Conservation (phyloP, 2,888 invertebrate species). For the Drosophila anomalata region DNA sequence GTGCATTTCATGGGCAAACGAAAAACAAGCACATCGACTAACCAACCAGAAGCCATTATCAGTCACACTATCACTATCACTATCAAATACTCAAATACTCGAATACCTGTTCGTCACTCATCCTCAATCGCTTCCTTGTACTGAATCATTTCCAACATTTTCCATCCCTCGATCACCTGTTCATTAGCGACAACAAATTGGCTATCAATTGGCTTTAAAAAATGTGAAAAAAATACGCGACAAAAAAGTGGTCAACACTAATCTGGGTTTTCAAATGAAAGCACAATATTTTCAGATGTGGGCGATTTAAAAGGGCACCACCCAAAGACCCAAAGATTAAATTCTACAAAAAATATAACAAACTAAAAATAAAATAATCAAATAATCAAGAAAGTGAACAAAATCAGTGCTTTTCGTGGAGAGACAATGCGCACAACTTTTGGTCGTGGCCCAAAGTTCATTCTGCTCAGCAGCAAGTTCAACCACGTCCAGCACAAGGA, state of each 20-base stretch:
- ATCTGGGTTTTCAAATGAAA: slow-evolving; percentile 45
- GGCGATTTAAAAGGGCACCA: slow-evolving; percentile 14
- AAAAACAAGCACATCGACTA: slow-evolving; percentile 25
- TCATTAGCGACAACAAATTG: slow-evolving; percentile 27
- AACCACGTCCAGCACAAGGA: slow-evolving; percentile 65
- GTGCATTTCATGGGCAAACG: slow-evolving; percentile 30
- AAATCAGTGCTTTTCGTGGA: slow-evolving; percentile 13
- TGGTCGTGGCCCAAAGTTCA: slow-evolving; percentile 42
- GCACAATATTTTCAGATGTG: slow-evolving; percentile 41
- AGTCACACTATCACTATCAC: slow-evolving; percentile 5
- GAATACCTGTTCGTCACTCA: slow-evolving; percentile 24
- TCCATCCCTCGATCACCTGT: slow-evolving; percentile 28
- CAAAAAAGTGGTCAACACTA: slow-evolving; percentile 32
- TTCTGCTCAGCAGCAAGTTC: slow-evolving; percentile 59
- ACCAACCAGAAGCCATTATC: slow-evolving; percentile 12
- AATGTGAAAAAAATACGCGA: not conserved
- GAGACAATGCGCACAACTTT: slow-evolving; percentile 67
- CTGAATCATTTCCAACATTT: slow-evolving; percentile 26
- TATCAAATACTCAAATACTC: slow-evolving; percentile 8
- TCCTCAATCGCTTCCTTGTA: slow-evolving; percentile 26
- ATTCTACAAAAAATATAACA: not conserved
- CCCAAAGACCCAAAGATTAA: slow-evolving; percentile 3
- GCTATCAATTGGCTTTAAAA: slow-evolving; percentile 24
- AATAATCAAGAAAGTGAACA: slow-evolving; percentile 12
- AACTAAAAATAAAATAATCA: not conserved